phyloP scores from a whole-genome alignment of 2,888 invertebrate genomes.

The Sepioteuthis lessoniana region DNA sequence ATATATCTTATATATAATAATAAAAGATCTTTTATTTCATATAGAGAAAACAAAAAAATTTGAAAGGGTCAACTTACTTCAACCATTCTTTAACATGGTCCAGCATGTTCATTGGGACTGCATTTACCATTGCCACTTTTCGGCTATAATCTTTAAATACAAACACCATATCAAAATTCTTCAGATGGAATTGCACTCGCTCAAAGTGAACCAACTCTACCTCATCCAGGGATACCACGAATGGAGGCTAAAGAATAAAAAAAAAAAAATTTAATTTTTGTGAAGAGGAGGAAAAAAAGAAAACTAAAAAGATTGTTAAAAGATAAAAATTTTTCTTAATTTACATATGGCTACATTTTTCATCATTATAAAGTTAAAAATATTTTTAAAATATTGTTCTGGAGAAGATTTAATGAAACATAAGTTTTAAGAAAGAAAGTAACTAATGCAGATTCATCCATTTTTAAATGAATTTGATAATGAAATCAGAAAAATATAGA shows the following conservation, averaged over 20 bases:
- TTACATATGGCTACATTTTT: no score
- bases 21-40: no score
- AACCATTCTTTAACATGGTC: conserved; percentile 99
- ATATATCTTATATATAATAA: no score
- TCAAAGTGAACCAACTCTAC: conserved; percentile 99
- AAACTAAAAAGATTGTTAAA: no score
- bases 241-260: conserved; percentile 85
- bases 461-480: no score
- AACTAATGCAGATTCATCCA: no score
- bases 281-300: no score
- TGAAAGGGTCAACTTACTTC: conserved; percentile 81
- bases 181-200: conserved; percentile 96
- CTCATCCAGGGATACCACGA: conserved; percentile 97
- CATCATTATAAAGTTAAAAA: no score
- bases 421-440: neutral
- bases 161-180: conserved; percentile 99
- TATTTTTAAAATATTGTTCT: no score
- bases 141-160: conserved; percentile 97
- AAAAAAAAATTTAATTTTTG: neutral
- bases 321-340: no score
- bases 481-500: no score
- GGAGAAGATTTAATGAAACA: neutral
- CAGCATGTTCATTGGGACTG: conserved; percentile 99
- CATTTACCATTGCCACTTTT: conserved; percentile 96
- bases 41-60: no score